Base-by-base conservation (phyloP, 1,140 invertebrate genomes). In the Hyles euphorbiae region DNA sequence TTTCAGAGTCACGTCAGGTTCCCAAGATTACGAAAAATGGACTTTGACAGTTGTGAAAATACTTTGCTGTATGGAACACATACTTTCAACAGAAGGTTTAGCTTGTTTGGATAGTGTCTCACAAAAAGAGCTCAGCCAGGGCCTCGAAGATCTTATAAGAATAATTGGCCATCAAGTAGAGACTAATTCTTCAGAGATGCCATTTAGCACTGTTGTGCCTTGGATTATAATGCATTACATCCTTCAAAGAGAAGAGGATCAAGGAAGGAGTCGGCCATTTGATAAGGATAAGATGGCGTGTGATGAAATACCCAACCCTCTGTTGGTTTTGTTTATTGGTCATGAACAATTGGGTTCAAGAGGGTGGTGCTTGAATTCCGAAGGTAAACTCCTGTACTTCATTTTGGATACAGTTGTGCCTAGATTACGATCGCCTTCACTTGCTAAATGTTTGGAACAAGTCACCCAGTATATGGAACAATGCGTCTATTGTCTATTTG, bases 401-500 rank as follows among this genome's bases (percentile, higher is more conserved):
- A 94, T 92, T 10, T 88, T 98, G 65, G 93, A 96, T 67, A 91
- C 92, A 8, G 88, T 97, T 2, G 90, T 95, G 10, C 91, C 93
- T 5, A 90, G 93, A 61, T 79, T 95, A 22, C 89, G 91, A 67
- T 91, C 91, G 34, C 93, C 90, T 40, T 85, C 90, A n/a, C 89
- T 90, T 53, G 74, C 80, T 2, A 82, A 81, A 63, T 77, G 90
- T 53, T 82, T 90, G 69, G 90, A 92, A 65, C 91, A 91, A 81
- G 85, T 97, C 3, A 91, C 91, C 48, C 93, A 94, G 58, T 92
- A 94, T 56, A 88, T 98, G 59, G 96, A 98, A 71, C 97, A 98
- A 82, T 94, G 95, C 69, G 94, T 98, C 52, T 97, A 93, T 79
- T 98, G 97, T 83, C 87, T 98, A 2, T 98, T 96, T 83, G 93